Conservation (phyloP, 2,888 invertebrate genomes). For the Dolomedes plantarius region DNA sequence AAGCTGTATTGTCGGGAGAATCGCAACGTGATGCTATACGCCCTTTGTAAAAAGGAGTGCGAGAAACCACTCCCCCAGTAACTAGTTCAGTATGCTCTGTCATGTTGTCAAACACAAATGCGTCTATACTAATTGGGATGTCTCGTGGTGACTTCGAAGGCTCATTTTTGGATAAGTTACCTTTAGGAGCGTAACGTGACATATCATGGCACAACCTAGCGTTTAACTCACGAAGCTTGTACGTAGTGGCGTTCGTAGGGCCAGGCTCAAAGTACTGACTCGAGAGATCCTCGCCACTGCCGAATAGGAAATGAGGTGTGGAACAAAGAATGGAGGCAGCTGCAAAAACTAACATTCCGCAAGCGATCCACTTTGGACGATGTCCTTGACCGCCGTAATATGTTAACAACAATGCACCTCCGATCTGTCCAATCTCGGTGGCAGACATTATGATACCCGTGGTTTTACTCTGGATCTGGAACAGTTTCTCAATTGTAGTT, state of each 20-base stretch:
- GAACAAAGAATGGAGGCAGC: constrained; percentile 91
- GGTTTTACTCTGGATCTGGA: constrained; percentile 92
- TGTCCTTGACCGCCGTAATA: constrained; percentile 94
- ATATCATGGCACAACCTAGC: constrained; percentile 72
- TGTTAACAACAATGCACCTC: constrained; percentile 89
- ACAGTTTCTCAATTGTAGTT: constrained; percentile 93
- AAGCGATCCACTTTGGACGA: constrained; percentile 94
- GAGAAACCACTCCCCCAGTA: not conserved
- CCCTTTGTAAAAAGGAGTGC: constrained; percentile 51
- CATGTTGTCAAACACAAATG: constrained; percentile 11
- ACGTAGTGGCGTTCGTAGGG: constrained; percentile 71
- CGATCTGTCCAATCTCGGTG: constrained; percentile 94
- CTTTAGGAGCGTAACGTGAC: constrained; percentile 1
- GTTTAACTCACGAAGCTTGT: constrained; percentile 58
- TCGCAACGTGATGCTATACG: constrained; percentile 56
- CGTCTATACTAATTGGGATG: constrained; percentile 30
- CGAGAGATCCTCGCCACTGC: constrained; percentile 83
- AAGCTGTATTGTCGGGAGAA: constrained; percentile 62
- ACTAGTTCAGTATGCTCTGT: not conserved
- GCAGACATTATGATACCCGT: constrained; percentile 93
- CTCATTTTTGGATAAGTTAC: constrained; percentile 7
- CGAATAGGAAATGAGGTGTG: constrained; percentile 90
- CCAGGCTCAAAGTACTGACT: constrained; percentile 81
- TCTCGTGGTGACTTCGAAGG: constrained; percentile 59
- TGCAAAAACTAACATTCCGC: constrained; percentile 92